A percentile compares a stretch with the other conserved stretches of the same genome.
Conservation (phyloP, 2,797 vertebrate genomes). For the Heterohyrax brucei region DNA sequence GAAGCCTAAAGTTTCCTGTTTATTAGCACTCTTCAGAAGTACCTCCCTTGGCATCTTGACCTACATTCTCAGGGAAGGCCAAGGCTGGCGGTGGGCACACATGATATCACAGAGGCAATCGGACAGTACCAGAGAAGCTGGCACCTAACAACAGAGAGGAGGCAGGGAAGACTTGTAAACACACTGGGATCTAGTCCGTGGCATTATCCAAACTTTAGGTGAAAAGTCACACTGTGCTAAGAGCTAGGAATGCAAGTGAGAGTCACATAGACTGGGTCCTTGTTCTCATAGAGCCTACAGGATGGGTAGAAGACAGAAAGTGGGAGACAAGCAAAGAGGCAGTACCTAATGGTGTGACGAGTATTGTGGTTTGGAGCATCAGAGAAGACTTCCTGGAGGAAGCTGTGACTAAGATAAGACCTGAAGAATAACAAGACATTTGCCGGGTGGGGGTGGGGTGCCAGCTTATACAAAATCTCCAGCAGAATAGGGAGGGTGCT, state of each 20-base stretch:
- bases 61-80: background rate
- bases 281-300: background rate
- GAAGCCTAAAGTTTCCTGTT: constrained; percentile 42
- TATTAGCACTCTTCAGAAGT: background rate
- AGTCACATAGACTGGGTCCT: background rate
- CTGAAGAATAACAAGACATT: background rate
- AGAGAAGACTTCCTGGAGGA: background rate
- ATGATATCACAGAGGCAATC: background rate
- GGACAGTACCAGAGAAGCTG: background rate
- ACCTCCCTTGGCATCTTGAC: background rate
- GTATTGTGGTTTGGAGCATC: background rate
- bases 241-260: background rate
- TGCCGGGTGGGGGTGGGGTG: background rate
- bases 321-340: background rate
- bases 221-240: background rate
- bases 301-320: accelerated
- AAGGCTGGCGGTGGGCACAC: background rate
- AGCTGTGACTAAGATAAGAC: background rate
- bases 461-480: background rate
- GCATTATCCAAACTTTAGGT: background rate
- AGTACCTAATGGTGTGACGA: accelerated
- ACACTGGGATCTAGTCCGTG: background rate
- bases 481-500: background rate
- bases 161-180: background rate
- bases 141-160: background rate